phyloP scores from a whole-genome alignment of 1,140 invertebrate genomes.

The Panagrolaimus sp. region DNA sequence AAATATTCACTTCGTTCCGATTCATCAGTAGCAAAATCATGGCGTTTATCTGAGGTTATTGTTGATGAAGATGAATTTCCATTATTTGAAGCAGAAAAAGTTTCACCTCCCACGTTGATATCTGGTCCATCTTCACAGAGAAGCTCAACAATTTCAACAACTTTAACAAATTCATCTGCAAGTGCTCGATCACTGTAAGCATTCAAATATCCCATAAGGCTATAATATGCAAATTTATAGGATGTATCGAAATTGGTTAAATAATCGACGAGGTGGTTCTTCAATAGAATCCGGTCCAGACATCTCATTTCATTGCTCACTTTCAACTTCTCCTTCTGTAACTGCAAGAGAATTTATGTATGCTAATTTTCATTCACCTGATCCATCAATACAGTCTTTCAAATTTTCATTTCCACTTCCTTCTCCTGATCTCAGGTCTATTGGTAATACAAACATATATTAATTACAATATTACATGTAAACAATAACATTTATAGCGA shows the following conservation, averaged over 20 bases:
- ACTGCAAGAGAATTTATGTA: constrained; percentile 43
- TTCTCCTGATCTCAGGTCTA: constrained; percentile 41
- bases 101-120: constrained; percentile 13
- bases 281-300: constrained; percentile 42
- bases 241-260: constrained; percentile 26
- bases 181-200: constrained; percentile 36
- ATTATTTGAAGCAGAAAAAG: constrained; percentile 21
- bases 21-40: not conserved
- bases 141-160: constrained; percentile 12
- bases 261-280: constrained; percentile 32
- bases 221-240: constrained; percentile 21
- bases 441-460: constrained; percentile 37
- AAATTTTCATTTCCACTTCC: constrained; percentile 40
- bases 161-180: constrained; percentile 39
- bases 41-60: not conserved
- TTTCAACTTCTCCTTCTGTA: constrained; percentile 51
- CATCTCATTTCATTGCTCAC: constrained; percentile 43
- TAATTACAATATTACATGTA: no score
- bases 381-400: constrained; percentile 50
- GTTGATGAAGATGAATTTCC: constrained; percentile 18
- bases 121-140: constrained; percentile 12
- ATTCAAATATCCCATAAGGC: not conserved
- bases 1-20: not conserved
- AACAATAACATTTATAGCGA: no score
- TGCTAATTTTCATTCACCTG: constrained; percentile 44